Evolutionary conservation across 1,140 invertebrate genomes (phyloP), one percentile per base, ranked within the genome.

Genomic region (Euschistus heros): DNA sequence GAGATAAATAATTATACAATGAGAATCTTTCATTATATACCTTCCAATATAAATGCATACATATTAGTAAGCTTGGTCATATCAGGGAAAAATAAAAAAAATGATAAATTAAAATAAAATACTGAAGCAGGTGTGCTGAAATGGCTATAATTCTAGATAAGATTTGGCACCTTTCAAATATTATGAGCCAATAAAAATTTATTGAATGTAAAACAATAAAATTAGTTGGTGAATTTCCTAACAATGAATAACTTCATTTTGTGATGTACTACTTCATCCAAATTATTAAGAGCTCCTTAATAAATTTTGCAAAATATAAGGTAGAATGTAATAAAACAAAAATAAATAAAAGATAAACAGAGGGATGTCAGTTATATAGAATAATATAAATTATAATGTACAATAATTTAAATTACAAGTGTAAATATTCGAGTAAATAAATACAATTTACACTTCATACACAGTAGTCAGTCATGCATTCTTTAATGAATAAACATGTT

Each of bases 141-240:
- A 37, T 37, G 13, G 13, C 7, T 37, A 37, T 37, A 37, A 6
- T 10, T 37, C 33, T 37, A 1, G 33, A 37, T 37, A 37, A 57
- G 54, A 57, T 57, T 57, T 57, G 54, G 54, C 54, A 57, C 54
- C 18, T 57, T 57, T 2, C 5, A 57, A 24, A 15, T 24, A 57
- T 26, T 22, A 6, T 37, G 54, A 57, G 54, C 54, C 54, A 24
- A 57, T 24, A 26, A 24, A 57, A 57, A 26, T 57, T 26, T 1
- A 57, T 22, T 20, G 15, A 57, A 10, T 22, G 2, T 57, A 57
- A 24, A 26, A 24, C 14, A 26, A 3, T 26, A 17, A 26, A 24
- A 57, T 5, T 24, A 14, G 8, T 57, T 24, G 15, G 24, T 57
- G 5, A 18, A 22, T 24, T 24, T 57, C 15, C 20, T 24, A 24